These are phyloP conservation scores for Oryzias woworae DNA, from an alignment of 2,113 vertebrate species.

Conservation along the genomic window DNA sequence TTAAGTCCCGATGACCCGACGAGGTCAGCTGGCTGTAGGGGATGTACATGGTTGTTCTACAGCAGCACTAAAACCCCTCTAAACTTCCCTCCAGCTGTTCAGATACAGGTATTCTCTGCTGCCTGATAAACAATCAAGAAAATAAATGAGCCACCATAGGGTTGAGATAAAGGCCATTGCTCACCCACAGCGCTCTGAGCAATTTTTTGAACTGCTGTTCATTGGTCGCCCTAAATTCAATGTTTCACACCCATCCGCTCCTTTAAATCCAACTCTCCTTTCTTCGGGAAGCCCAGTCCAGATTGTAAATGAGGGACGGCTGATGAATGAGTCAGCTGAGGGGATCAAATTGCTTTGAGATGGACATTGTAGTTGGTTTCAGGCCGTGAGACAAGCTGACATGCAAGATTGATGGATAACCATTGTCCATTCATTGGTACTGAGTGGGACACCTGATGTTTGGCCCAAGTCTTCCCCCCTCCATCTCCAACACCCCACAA, in stretches of 20 bases:
- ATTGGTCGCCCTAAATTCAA: conserved; percentile 56
- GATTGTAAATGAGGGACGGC: conserved; percentile 71
- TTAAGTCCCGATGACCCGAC: conserved; percentile 77
- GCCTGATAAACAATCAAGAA: conserved; percentile 76
- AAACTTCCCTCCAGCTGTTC: conserved; percentile 70
- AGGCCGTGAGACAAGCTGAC: conserved; percentile 62
- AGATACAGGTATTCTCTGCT: conserved; percentile 50
- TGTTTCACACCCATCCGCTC: conserved; percentile 49
- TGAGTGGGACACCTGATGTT: conserved; percentile 69
- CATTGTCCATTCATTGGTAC: conserved; percentile 75
- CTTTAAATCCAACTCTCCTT: conserved; percentile 40
- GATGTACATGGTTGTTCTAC: conserved; percentile 56
- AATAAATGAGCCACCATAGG: conserved; percentile 64
- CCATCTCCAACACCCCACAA: conserved; percentile 49
- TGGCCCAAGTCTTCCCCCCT: conserved; percentile 51
- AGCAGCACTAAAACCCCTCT: conserved; percentile 49
- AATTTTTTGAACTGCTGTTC: conserved; percentile 46
- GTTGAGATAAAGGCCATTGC: conserved; percentile 57
- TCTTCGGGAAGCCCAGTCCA: conserved; percentile 35
- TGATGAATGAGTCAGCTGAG: conserved; percentile 74
- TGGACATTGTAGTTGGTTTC: conserved; percentile 74
- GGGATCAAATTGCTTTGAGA: conserved; percentile 74
- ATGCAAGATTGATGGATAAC: conserved; percentile 77
- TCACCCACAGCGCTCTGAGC: conserved; percentile 55
- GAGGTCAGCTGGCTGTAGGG: conserved; percentile 77